Base-by-base conservation (phyloP, 2,888 invertebrate species). In the Cyclophora albipunctata region DNA sequence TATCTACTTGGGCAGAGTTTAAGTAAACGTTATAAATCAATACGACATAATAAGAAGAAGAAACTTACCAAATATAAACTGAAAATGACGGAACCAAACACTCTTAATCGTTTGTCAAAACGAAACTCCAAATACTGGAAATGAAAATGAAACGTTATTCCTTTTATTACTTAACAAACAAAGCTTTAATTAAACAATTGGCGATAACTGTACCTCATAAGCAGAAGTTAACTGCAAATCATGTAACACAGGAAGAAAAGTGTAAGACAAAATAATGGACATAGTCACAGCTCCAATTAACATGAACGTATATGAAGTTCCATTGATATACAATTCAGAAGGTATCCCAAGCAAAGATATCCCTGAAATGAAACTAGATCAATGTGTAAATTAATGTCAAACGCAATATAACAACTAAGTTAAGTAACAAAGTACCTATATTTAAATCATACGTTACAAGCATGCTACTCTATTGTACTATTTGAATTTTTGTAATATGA, bases 331-430 rank as follows among this genome's bases (percentile, higher is more conserved):
- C 34, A 95, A 86, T 72, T 95, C 95, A 1, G 95, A 94, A 1
- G 95, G 95, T 3, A 92, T 94, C 2, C 95, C 95, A 59, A 95
- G 80, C 41, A 95, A 76, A 0, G 94, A 93, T 58, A 95, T 95
- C 5, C 94, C 94, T 62, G 94, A 94, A 71, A 94, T 92, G 58
- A 91, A 93, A 75, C 93, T 93, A 69, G 55, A 20, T 20, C 20
- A 20, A 20, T 20, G 20, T 20, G 20, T 20, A 20, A 20, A 20
- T 20, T 20, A 20, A 20, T 20, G 20, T 20, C 20, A 20, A 20
- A 20, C 20, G 20, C 20, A 20, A 20, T 20, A 20, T 20, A 20
- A 20, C 20, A 20, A 20, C 20, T 20, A n/a, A n/a, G n/a, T n/a
- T n/a, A n/a, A n/a, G n/a, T n/a, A n/a, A n/a, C n/a, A n/a, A n/a